phyloP scores from a whole-genome alignment of 2,888 invertebrate genomes.

The Microdon myrmicae region DNA sequence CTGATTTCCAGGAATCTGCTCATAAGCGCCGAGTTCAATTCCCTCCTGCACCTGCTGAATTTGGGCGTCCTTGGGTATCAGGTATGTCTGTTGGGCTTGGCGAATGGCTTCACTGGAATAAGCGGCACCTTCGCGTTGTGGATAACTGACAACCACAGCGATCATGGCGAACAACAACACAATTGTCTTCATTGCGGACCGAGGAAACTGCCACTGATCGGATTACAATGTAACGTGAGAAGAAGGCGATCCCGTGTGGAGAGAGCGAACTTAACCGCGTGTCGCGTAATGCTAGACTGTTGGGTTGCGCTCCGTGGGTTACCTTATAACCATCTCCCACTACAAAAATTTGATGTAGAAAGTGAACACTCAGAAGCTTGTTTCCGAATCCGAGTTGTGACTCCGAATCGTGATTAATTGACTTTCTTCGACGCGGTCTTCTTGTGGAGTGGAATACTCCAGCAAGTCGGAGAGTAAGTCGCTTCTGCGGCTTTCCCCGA shows the following conservation, averaged over 20 bases:
- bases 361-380: slow-evolving; percentile 31
- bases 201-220: neutral
- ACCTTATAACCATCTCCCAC: slow-evolving; percentile 50
- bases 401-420: slow-evolving; percentile 37
- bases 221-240: too few species aligned
- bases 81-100: slow-evolving; percentile 85
- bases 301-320: slow-evolving; percentile 24
- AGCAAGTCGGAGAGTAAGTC: slow-evolving; percentile 3
- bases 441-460: neutral
- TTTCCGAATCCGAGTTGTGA: slow-evolving; percentile 31
- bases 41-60: slow-evolving; percentile 90
- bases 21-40: slow-evolving; percentile 85
- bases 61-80: slow-evolving; percentile 86
- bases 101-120: slow-evolving; percentile 88
- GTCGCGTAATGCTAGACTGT: slow-evolving; percentile 38
- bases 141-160: slow-evolving; percentile 64
- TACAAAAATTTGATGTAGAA: slow-evolving; percentile 21
- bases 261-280: slow-evolving; percentile 21
- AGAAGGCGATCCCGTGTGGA: too few species aligned
- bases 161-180: slow-evolving; percentile 56
- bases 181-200: slow-evolving; percentile 53
- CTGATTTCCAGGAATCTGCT: slow-evolving; percentile 86
- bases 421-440: slow-evolving; percentile 40
- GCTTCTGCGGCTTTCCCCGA: slow-evolving; percentile 33
- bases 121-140: slow-evolving; percentile 82